Evolutionary conservation across 2,888 invertebrate species (phyloP).

Genomic region (Leuctra nigra): DNA sequence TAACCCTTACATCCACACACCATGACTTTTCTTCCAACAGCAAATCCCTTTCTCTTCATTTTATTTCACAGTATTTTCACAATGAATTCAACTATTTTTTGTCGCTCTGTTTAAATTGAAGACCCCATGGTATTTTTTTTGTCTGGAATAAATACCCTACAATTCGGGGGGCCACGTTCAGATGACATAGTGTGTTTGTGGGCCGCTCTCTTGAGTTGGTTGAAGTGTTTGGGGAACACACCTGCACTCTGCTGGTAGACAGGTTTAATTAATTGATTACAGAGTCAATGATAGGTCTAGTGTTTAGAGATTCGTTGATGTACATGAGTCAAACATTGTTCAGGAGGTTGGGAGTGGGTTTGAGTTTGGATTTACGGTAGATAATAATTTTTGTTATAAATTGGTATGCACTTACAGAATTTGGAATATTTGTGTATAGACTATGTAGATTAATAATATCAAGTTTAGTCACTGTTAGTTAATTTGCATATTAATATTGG

Average conservation of each 20-base stretch:
- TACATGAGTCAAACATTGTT: too few species aligned
- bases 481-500: too few species aligned
- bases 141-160: constrained; percentile 5
- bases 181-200: neutral
- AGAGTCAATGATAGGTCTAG: neutral
- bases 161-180: neutral
- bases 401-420: too few species aligned
- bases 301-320: too few species aligned
- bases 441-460: too few species aligned
- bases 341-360: too few species aligned
- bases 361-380: too few species aligned
- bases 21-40: neutral
- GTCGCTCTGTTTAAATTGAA: constrained; percentile 11
- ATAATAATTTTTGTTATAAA: too few species aligned
- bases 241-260: neutral
- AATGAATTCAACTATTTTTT: constrained; percentile 6
- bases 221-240: constrained; percentile 7
- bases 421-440: too few species aligned
- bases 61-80: constrained; percentile 9
- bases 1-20: constrained; percentile 11
- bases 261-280: constrained; percentile 7
- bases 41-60: constrained; percentile 2
- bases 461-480: too few species aligned
- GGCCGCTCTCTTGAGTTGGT: neutral
- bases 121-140: constrained; percentile 2